A percentile compares a stretch with the other conserved stretches of the same genome.
Conservation (phyloP, 2,888 invertebrate species). For the Cheilosia impressa region DNA sequence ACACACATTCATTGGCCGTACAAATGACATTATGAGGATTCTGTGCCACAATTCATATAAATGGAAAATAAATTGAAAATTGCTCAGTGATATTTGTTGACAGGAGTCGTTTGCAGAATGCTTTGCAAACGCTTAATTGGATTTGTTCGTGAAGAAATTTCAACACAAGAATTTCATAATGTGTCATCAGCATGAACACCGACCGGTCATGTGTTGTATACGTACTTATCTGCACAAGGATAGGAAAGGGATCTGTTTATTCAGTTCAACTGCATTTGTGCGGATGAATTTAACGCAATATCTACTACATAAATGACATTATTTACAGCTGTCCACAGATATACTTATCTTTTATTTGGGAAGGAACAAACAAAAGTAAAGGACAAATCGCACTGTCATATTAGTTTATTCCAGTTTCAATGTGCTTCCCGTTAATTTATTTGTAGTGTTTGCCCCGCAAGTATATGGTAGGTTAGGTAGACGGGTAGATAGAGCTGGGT, state of each 20-base stretch:
- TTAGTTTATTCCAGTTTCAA: background rate
- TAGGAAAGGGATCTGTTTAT: slow-evolving; percentile 15
- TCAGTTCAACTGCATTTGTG: slow-evolving; percentile 36
- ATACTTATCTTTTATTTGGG: background rate
- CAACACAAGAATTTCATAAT: slow-evolving; percentile 67
- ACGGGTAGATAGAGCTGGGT: too few relatives aligned
- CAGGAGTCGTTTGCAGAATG: slow-evolving; percentile 70
- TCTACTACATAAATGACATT: background rate
- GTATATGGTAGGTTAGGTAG: too few relatives aligned
- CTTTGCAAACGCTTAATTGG: slow-evolving; percentile 67
- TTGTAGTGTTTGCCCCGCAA: too few relatives aligned
- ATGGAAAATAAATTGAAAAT: slow-evolving; percentile 72
- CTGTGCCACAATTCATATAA: slow-evolving; percentile 48
- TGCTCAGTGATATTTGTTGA: slow-evolving; percentile 71
- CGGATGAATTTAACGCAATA: slow-evolving; percentile 29
- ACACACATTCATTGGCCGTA: slow-evolving; percentile 42
- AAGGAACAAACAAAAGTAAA: background rate
- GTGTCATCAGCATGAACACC: slow-evolving; percentile 53
- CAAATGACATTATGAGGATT: slow-evolving; percentile 53
- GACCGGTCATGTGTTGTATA: slow-evolving; percentile 29
- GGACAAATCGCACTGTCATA: background rate
- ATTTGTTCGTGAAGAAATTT: slow-evolving; percentile 72
- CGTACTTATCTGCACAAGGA: slow-evolving; percentile 29
- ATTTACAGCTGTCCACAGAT: slow-evolving; percentile 15
- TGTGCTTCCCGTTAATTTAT: background rate